phyloP scores from a whole-genome alignment of 92 coral and sea anemone genomes.

The Galaxea fascicularis region DNA sequence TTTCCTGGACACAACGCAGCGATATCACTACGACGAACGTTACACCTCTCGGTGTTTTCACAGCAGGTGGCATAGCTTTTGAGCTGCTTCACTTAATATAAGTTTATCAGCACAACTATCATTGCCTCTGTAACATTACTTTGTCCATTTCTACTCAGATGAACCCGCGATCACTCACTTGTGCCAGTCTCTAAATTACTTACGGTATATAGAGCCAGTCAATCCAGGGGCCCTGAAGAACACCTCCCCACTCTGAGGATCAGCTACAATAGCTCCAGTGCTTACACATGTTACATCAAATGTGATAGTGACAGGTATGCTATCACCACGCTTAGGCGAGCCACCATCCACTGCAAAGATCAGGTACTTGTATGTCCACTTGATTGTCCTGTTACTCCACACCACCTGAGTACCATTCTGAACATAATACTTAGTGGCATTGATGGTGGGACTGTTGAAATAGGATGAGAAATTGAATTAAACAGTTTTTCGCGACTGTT shows the following conservation, averaged over 20 bases:
- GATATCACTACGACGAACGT: too few relatives aligned
- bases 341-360: slow-evolving; percentile 96
- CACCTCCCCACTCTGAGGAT: slow-evolving; percentile 85
- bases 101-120: too few relatives aligned
- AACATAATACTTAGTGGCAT: slow-evolving; percentile 73
- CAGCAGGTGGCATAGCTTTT: too few relatives aligned
- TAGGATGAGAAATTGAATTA: not conserved
- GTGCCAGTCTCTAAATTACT: slow-evolving; percentile 34
- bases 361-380: slow-evolving; percentile 77
- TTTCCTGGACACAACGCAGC: too few relatives aligned
- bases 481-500: too few relatives aligned
- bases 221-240: slow-evolving; percentile 91
- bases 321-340: slow-evolving; percentile 89
- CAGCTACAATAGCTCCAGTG: slow-evolving; percentile 82
- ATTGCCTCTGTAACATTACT: too few relatives aligned
- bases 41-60: too few relatives aligned
- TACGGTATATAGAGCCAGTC: slow-evolving; percentile 94
- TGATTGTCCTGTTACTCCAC: slow-evolving; percentile 89
- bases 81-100: too few relatives aligned
- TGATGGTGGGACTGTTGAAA: slow-evolving; percentile 74
- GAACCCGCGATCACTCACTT: too few relatives aligned
- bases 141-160: too few relatives aligned
- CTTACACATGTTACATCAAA: slow-evolving; percentile 88
- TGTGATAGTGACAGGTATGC: slow-evolving; percentile 80
- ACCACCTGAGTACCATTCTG: slow-evolving; percentile 79